Conservation (phyloP, 2,113 vertebrate species). For the Tupaia tana region DNA sequence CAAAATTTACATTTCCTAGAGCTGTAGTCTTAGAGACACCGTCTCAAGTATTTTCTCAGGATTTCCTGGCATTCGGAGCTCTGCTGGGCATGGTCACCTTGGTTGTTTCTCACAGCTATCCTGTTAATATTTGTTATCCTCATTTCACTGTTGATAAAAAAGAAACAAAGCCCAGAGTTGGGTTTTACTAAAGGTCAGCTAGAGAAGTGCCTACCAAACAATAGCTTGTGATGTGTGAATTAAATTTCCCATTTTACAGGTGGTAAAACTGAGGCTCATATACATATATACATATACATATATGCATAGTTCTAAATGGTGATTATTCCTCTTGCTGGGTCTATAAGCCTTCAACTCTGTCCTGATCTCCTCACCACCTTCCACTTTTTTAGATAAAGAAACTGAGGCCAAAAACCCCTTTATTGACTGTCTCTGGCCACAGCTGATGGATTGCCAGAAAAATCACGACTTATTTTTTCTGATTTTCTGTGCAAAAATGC, state of each 20-base stretch:
- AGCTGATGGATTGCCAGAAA: too few relatives aligned
- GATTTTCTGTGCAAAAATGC: too few relatives aligned
- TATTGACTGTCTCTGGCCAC: too few relatives aligned
- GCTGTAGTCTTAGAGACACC: fast-evolving
- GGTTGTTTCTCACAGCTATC: background rate
- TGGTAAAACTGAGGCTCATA: background rate
- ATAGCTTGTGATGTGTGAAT: background rate
- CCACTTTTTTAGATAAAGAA: background rate
- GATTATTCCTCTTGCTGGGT: background rate
- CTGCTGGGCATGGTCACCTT: fast-evolving
- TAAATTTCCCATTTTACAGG: background rate
- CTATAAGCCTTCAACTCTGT: background rate
- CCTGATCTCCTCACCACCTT: background rate
- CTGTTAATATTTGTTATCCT: background rate
- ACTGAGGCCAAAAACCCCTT: background rate
- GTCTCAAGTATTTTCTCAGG: background rate
- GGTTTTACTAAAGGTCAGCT: background rate
- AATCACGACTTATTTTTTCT: too few relatives aligned
- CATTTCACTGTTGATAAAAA: background rate
- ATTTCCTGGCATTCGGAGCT: background rate
- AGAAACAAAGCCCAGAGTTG: background rate
- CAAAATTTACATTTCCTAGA: background rate
- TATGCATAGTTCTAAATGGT: too few relatives aligned
- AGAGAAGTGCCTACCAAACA: background rate
- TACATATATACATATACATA: background rate